Conservation (phyloP, 2,888 invertebrate genomes). For the Epinotia brunnichana region DNA sequence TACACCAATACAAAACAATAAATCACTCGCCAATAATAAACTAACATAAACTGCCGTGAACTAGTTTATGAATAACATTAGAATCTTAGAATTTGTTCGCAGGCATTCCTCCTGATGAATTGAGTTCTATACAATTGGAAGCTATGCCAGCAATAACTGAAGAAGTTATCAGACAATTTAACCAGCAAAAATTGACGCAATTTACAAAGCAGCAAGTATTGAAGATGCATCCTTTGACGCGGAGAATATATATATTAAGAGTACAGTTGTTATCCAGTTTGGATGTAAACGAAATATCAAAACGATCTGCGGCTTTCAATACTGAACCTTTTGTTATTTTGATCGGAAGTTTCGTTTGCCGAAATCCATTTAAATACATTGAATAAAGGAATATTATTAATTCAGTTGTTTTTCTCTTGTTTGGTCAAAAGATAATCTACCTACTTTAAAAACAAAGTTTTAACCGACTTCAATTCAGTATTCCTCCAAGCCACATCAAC, state of each 20-base stretch:
- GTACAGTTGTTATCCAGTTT: slow-evolving; percentile 68
- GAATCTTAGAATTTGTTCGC: slow-evolving; percentile 36
- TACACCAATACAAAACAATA: too few relatives aligned
- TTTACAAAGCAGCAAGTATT: slow-evolving; percentile 75
- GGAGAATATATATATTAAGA: slow-evolving; percentile 70
- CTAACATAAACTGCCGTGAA: background rate
- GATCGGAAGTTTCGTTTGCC: slow-evolving; percentile 45
- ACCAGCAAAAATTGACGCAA: slow-evolving; percentile 65
- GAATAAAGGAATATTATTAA: background rate
- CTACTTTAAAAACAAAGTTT: too few relatives aligned
- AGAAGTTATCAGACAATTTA: slow-evolving; percentile 65
- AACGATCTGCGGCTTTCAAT: slow-evolving; percentile 44
- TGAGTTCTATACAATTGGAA: slow-evolving; percentile 71
- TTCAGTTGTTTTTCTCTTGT: background rate
- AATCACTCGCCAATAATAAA: too few relatives aligned
- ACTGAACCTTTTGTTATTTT: slow-evolving; percentile 32
- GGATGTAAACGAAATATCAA: slow-evolving; percentile 65
- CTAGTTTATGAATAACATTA: background rate
- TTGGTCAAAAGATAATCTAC: too few relatives aligned
- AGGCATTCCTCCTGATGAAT: slow-evolving; percentile 69
- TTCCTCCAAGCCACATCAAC: too few relatives aligned
- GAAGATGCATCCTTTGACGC: slow-evolving; percentile 66
- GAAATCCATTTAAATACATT: slow-evolving; percentile 26
- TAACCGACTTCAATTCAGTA: too few relatives aligned
- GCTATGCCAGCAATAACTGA: slow-evolving; percentile 68